Evolutionary conservation across 1,140 invertebrate species (phyloP).

Genomic region (Sesamia nonagrioides): DNA sequence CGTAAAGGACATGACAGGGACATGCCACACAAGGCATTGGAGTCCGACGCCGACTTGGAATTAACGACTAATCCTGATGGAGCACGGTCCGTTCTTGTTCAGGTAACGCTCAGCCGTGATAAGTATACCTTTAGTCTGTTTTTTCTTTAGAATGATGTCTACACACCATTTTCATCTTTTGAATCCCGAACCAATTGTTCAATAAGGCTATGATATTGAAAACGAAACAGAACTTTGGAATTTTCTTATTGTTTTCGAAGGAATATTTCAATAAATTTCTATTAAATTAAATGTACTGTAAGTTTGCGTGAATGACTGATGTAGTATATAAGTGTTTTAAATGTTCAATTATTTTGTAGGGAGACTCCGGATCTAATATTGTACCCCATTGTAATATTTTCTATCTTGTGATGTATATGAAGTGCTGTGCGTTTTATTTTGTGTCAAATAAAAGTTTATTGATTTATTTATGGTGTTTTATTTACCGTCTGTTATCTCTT

Average conservation of each 20-base stretch:
- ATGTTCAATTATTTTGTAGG: conserved; percentile 47
- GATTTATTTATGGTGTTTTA: conserved; percentile 45
- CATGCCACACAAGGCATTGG: no score
- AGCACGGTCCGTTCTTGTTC: no score
- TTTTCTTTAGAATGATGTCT: no score
- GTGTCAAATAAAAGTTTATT: conserved; percentile 64
- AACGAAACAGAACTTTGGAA: not conserved
- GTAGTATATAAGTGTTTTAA: conserved; percentile 40
- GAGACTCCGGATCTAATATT: conserved; percentile 9
- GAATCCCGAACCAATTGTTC: not conserved
- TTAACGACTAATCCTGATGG: no score
- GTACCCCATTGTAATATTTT: conserved; percentile 53
- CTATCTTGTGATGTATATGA: conserved; percentile 67
- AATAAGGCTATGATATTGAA: no score
- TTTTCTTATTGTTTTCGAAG: not conserved
- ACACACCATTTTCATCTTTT: not conserved
- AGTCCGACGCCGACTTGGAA: no score
- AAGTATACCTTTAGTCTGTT: no score
- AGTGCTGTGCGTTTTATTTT: conserved; percentile 72
- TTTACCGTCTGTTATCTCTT: not conserved
- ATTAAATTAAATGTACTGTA: conserved; percentile 1
- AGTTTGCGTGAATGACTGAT: conserved; percentile 39
- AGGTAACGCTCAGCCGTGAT: no score
- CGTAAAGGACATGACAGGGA: no score
- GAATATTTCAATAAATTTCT: conserved; percentile 5